These are phyloP conservation scores for Bhutanitis thaidina DNA, from an alignment of 2,888 invertebrate genomes.

Conservation along the genomic window DNA sequence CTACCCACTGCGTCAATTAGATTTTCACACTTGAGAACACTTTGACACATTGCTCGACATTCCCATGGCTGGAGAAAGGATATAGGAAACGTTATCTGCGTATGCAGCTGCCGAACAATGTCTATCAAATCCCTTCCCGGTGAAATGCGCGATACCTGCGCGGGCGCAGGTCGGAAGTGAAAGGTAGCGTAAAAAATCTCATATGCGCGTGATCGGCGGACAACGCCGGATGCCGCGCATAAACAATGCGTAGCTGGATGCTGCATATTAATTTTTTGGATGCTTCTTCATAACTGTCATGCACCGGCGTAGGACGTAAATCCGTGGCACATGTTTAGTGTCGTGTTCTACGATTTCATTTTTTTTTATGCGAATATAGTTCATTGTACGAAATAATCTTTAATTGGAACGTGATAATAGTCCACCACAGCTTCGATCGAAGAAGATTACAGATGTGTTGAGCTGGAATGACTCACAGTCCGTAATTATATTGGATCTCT, in stretches of 20 bases:
- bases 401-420: too few relatives aligned
- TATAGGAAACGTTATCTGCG: conserved; percentile 45
- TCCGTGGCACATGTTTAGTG: too few relatives aligned
- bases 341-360: too few relatives aligned
- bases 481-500: too few relatives aligned
- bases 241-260: conserved; percentile 40
- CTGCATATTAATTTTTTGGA: conserved; percentile 28
- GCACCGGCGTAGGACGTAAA: too few relatives aligned
- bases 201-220: conserved; percentile 38
- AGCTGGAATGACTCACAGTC: too few relatives aligned
- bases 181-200: conserved; percentile 60
- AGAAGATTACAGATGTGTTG: too few relatives aligned
- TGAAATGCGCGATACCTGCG: conserved; percentile 51
- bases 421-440: too few relatives aligned
- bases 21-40: neutral
- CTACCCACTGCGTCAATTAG: neutral
- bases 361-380: too few relatives aligned
- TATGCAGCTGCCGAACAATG: conserved; percentile 52
- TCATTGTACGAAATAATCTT: too few relatives aligned
- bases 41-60: conserved; percentile 29
- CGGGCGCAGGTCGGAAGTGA: conserved; percentile 64
- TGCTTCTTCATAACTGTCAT: neutral
- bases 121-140: conserved; percentile 43
- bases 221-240: conserved; percentile 43
- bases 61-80: conserved; percentile 48